A percentile compares a stretch with the other conserved stretches of the same genome.
These are phyloP conservation scores for Portevinia maculata DNA, from an alignment of 2,888 invertebrate genomes.

Conservation along the genomic window DNA sequence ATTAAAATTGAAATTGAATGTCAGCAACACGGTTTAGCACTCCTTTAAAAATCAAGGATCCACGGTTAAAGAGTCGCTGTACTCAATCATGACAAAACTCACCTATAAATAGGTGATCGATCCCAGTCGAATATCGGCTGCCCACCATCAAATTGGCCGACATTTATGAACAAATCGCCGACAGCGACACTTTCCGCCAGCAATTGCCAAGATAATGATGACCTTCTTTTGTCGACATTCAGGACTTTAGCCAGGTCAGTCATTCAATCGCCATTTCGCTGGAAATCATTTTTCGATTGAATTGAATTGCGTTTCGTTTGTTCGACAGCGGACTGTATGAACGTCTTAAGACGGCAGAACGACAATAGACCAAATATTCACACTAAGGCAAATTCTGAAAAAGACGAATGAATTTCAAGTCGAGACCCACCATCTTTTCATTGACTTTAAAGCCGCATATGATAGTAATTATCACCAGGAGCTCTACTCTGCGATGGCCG, in stretches of 20 bases:
- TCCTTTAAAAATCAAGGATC: slow-evolving; percentile 84
- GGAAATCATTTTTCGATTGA: slow-evolving; percentile 89
- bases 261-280: slow-evolving; percentile 94
- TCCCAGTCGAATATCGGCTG: slow-evolving; percentile 96
- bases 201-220: slow-evolving; percentile 85
- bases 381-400: no score
- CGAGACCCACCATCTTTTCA: no score
- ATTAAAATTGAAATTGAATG: no score
- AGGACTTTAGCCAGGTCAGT: slow-evolving; percentile 92
- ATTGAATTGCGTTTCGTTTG: slow-evolving; percentile 93
- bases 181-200: slow-evolving; percentile 93
- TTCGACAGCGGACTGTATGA: slow-evolving; percentile 90
- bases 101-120: slow-evolving; percentile 94
- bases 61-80: not conserved
- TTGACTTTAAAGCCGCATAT: no score
- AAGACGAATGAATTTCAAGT: no score
- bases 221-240: slow-evolving; percentile 88
- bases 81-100: no score
- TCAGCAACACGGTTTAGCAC: slow-evolving; percentile 95
- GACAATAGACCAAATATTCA: no score
- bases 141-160: slow-evolving; percentile 94
- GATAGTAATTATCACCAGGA: no score
- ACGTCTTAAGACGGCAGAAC: no score
- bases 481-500: no score
- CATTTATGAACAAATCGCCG: slow-evolving; percentile 94